A percentile compares a stretch with the other conserved stretches of the same genome.
Conservation (phyloP, 2,797 vertebrate genomes). For the Microcaecilia unicolor region DNA sequence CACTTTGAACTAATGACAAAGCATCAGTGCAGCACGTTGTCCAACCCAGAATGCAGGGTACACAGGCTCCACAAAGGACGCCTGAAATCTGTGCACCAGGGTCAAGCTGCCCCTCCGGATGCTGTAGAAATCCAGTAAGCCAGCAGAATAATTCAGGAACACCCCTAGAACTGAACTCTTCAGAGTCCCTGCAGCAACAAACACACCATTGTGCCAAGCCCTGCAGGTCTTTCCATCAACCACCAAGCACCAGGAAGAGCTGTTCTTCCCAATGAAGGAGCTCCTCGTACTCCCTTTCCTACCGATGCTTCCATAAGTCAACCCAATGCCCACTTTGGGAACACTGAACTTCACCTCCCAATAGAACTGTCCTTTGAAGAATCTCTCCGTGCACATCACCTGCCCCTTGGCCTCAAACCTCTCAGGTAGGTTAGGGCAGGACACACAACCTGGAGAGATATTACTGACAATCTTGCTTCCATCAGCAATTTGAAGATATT, state of each 20-base stretch:
- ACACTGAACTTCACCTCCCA: slow-evolving; percentile 84
- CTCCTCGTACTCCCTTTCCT: slow-evolving; percentile 50
- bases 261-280: slow-evolving; percentile 65
- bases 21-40: too few species aligned
- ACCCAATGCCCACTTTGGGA: slow-evolving; percentile 76
- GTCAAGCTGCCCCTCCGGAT: slow-evolving; percentile 53
- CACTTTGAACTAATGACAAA: too few species aligned
- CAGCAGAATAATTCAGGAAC: slow-evolving; percentile 54
- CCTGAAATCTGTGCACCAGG: slow-evolving; percentile 55
- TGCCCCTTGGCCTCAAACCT: slow-evolving; percentile 83
- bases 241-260: slow-evolving; percentile 69
- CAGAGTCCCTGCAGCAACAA: slow-evolving; percentile 37
- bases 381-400: slow-evolving; percentile 74
- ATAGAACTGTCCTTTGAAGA: slow-evolving; percentile 70
- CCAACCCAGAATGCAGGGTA: slow-evolving; percentile 70
- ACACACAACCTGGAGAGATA: too few species aligned
- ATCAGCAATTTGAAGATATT: too few species aligned
- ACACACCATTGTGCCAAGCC: slow-evolving; percentile 59
- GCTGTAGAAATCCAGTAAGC: slow-evolving; percentile 57
- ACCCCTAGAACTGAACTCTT: slow-evolving; percentile 50
- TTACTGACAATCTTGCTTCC: too few species aligned
- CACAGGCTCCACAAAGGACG: slow-evolving; percentile 55
- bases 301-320: slow-evolving; percentile 67
- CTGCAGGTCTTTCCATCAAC: slow-evolving; percentile 57
- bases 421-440: slow-evolving; percentile 23